Evolutionary conservation across 2,888 invertebrate genomes (phyloP).

Genomic region (Microctonus hyperodae): DNA sequence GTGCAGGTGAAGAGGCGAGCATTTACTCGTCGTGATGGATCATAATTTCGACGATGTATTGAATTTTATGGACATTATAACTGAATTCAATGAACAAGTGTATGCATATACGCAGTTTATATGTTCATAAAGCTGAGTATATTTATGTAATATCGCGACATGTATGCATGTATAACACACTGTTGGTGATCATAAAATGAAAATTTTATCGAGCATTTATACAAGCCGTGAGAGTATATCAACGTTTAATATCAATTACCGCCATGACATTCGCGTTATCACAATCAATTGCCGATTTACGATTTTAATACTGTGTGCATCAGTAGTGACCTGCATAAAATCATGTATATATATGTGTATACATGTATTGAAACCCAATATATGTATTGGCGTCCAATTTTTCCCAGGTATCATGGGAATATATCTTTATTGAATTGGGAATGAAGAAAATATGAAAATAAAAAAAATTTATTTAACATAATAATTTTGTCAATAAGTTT

Average conservation of each 20-base stretch:
- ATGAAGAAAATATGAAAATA: not conserved
- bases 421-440: not conserved
- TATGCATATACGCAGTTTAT: not conserved
- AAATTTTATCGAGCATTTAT: constrained; percentile 43
- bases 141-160: not conserved
- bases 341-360: too few relatives aligned
- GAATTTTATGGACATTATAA: not conserved
- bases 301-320: not conserved
- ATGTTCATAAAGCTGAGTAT: not conserved
- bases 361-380: too few relatives aligned
- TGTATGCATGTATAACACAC: not conserved
- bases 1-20: not conserved
- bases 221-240: constrained; percentile 39
- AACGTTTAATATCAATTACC: constrained; percentile 48
- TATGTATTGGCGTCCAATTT: too few relatives aligned
- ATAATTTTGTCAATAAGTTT: constrained; percentile 16
- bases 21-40: not conserved
- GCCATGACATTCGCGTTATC: constrained; percentile 36
- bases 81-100: not conserved
- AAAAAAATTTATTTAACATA: not conserved
- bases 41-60: not conserved
- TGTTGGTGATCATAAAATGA: constrained; percentile 34
- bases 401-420: not conserved
- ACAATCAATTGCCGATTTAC: constrained; percentile 32
- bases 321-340: not conserved